Evolutionary conservation across 2,888 invertebrate species (phyloP).

Genomic region (Sesamia inferens): DNA sequence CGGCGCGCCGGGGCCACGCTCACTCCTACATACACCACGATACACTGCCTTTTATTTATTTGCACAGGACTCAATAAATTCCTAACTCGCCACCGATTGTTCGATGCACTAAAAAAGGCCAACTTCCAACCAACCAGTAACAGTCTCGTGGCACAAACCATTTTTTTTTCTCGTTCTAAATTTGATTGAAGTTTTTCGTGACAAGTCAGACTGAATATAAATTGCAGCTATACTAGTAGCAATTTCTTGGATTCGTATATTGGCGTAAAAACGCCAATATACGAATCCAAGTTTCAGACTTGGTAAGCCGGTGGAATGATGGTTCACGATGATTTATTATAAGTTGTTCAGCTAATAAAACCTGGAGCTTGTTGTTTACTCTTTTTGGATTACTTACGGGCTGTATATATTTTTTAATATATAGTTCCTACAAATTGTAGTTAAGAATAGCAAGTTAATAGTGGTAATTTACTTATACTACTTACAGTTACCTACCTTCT

Average conservation of each 20-base stretch:
- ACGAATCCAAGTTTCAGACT: constrained; percentile 53
- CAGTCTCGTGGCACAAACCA: constrained; percentile 63
- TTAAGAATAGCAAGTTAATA: not conserved
- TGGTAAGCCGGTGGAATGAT: constrained; percentile 36
- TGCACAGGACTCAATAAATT: constrained; percentile 87
- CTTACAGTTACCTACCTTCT: not conserved
- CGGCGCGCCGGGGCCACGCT: constrained; percentile 78
- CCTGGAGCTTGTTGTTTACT: constrained; percentile 19
- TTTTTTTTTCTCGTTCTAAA: constrained; percentile 69
- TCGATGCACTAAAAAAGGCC: constrained; percentile 80
- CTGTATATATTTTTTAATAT: not conserved
- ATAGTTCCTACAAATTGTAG: not conserved
- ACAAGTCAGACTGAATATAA: constrained; percentile 62
- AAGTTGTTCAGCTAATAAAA: constrained; percentile 41
- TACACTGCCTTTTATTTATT: constrained; percentile 77
- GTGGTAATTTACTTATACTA: not conserved
- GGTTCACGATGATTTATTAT: constrained; percentile 54
- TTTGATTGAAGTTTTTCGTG: constrained; percentile 73
- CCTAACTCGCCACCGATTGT: constrained; percentile 83
- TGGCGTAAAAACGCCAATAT: no score
- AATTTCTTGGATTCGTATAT: constrained; percentile 56
- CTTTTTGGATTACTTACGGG: not conserved
- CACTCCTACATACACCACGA: constrained; percentile 73
- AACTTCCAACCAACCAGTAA: constrained; percentile 63
- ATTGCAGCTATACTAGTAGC: constrained; percentile 55